phyloP scores from a whole-genome alignment of 2,113 vertebrate genomes.

The Rhombomys opimus region DNA sequence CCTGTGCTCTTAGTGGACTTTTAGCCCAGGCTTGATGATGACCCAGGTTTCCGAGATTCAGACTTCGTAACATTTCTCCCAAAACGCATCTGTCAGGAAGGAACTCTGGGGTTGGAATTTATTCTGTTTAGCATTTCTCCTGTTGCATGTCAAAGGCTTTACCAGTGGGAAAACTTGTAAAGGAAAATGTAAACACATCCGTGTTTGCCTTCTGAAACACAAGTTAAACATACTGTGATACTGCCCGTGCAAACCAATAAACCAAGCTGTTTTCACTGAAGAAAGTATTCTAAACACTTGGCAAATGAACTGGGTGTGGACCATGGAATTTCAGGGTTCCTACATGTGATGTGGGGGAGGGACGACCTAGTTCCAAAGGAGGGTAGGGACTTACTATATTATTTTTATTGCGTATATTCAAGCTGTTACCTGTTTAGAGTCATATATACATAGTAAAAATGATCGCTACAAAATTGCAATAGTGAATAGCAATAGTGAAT shows the following conservation, averaged over 20 bases:
- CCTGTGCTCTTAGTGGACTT: background rate
- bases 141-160: constrained; percentile 30
- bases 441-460: background rate
- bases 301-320: background rate
- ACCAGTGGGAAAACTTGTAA: background rate
- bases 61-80: background rate
- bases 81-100: background rate
- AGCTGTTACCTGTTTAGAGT: background rate
- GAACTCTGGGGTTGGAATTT: background rate
- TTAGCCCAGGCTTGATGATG: constrained; percentile 11
- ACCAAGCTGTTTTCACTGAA: background rate
- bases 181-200: constrained; percentile 2
- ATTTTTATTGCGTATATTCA: background rate
- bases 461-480: background rate
- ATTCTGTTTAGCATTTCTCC: background rate
- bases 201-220: constrained; percentile 23
- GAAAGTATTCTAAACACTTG: background rate
- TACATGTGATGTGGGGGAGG: too few species aligned
- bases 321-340: background rate
- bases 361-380: background rate
- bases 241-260: background rate
- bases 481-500: too few species aligned
- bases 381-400: background rate
- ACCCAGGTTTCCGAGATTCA: background rate
- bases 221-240: background rate